Evolutionary conservation across 1,140 invertebrate genomes (phyloP).

Genomic region (Psilanteris sp.): DNA sequence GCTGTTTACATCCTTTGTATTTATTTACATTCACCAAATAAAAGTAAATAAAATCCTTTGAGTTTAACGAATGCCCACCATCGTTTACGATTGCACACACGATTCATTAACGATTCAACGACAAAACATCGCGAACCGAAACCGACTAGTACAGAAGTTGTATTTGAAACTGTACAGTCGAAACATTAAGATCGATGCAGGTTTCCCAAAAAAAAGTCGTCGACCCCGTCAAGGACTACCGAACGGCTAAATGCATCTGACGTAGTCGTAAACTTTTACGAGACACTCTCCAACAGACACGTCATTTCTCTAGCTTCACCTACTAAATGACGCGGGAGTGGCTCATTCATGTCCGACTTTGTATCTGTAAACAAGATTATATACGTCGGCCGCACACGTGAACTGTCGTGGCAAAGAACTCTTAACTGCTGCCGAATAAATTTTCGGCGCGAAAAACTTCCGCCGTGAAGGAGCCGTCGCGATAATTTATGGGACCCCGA

Average conservation of each 20-base stretch:
- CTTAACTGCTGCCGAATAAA: constrained; percentile 57
- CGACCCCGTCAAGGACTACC: constrained; percentile 20
- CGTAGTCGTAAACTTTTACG: constrained; percentile 62
- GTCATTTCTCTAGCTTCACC: constrained; percentile 59
- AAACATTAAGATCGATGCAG: too few relatives aligned
- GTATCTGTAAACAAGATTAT: constrained; percentile 59
- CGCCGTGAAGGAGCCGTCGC: constrained; percentile 49
- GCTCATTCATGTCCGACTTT: constrained; percentile 55
- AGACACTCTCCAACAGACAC: constrained; percentile 48
- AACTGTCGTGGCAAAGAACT: constrained; percentile 61
- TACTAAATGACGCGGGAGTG: constrained; percentile 59
- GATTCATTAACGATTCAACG: too few relatives aligned
- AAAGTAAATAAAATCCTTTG: too few relatives aligned
- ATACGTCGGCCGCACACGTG: constrained; percentile 52
- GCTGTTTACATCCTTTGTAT: too few relatives aligned
- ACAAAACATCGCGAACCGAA: too few relatives aligned
- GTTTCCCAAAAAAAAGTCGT: constrained; percentile 47
- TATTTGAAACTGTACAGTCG: too few relatives aligned
- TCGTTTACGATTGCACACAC: too few relatives aligned
- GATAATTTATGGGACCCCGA: constrained; percentile 52
- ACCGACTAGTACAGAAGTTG: too few relatives aligned
- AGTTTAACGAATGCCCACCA: too few relatives aligned
- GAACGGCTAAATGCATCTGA: constrained; percentile 47
- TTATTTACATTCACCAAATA: too few relatives aligned
- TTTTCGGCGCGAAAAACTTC: constrained; percentile 61